phyloP scores from a whole-genome alignment of 2,888 invertebrate genomes.

The Perithous albicinctus region DNA sequence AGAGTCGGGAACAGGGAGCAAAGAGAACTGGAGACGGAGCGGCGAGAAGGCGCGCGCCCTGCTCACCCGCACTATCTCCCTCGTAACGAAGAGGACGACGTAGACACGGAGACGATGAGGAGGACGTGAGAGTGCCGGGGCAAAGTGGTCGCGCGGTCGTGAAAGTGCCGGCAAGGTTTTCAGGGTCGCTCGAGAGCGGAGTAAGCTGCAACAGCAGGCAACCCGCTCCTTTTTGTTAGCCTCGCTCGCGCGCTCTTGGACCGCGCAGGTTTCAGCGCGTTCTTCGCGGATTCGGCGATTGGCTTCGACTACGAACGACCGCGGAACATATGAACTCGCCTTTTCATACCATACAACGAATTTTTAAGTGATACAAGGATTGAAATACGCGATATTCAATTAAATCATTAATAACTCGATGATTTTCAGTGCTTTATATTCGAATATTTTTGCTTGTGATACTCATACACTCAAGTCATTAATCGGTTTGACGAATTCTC shows the following conservation, averaged over 20 bases:
- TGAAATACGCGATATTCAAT: background rate
- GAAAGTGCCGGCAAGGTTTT: slow-evolving; percentile 81
- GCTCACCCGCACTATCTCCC: slow-evolving; percentile 45
- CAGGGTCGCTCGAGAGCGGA: slow-evolving; percentile 79
- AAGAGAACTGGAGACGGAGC: slow-evolving; percentile 51
- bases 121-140: slow-evolving; percentile 70
- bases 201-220: slow-evolving; percentile 53
- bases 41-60: slow-evolving; percentile 56
- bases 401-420: background rate
- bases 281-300: slow-evolving; percentile 70
- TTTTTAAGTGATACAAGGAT: background rate
- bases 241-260: slow-evolving; percentile 66
- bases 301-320: slow-evolving; percentile 67
- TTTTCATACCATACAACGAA: background rate
- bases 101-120: slow-evolving; percentile 72
- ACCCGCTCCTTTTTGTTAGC: slow-evolving; percentile 69
- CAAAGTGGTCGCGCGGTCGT: slow-evolving; percentile 82
- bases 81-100: slow-evolving; percentile 62
- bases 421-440: background rate
- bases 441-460: background rate
- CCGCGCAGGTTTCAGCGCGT: slow-evolving; percentile 72
- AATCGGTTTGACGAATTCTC: background rate
- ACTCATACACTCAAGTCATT: background rate
- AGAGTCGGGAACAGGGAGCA: slow-evolving; percentile 17
- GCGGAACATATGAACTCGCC: slow-evolving; percentile 43